Conservation (phyloP, 2,888 invertebrate genomes). For the Baronia brevicornis region DNA sequence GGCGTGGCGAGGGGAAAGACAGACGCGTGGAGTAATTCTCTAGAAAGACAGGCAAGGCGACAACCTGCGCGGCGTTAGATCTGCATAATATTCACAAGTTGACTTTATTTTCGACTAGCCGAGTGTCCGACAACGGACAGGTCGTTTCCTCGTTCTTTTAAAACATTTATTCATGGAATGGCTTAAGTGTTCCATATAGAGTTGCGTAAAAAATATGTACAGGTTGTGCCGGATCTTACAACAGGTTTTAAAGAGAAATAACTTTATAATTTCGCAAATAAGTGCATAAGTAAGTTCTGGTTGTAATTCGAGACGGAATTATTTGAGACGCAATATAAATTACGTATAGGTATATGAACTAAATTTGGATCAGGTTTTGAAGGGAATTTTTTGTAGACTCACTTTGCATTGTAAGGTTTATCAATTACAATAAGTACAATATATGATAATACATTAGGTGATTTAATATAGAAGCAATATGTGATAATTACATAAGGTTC, state of each 20-base stretch:
- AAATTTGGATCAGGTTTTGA: no score
- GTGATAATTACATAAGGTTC: no score
- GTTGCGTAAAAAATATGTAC: constrained; percentile 1
- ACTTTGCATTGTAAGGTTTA: no score
- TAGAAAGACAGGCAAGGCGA: no score
- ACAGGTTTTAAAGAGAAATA: constrained; percentile 4
- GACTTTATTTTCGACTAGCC: constrained; percentile 9
- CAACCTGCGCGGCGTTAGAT: constrained; percentile 4
- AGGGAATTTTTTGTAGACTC: no score
- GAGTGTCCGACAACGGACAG: constrained; percentile 9
- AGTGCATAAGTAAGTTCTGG: background rate
- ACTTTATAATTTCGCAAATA: background rate
- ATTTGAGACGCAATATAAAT: background rate
- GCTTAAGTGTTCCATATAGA: constrained; percentile 9
- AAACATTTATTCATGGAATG: constrained; percentile 12
- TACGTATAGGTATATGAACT: background rate
- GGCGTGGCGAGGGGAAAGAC: no score
- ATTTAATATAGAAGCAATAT: no score
- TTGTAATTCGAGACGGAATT: background rate
- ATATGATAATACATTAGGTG: no score
- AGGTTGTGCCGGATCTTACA: constrained; percentile 7
- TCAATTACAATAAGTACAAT: no score
- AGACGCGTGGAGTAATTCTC: no score
- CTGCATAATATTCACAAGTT: constrained; percentile 10
- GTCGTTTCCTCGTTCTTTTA: constrained; percentile 11